Evolutionary conservation across 2,888 invertebrate genomes (phyloP).

Genomic region (Chrysolina oricalcia): DNA sequence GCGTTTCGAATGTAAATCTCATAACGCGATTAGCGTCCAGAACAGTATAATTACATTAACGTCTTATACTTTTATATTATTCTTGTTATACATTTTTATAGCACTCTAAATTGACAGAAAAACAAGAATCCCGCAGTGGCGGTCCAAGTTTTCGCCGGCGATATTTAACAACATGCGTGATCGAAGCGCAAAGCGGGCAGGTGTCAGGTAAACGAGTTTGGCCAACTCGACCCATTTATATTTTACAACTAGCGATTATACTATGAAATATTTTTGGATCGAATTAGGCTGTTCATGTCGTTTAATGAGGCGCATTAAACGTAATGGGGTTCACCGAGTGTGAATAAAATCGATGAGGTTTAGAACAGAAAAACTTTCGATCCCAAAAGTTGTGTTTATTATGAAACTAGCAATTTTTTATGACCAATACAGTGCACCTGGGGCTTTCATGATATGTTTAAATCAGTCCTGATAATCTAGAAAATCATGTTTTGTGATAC

Average conservation of each 20-base stretch:
- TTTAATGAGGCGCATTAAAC: neutral
- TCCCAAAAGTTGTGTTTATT: too few relatives aligned
- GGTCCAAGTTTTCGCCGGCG: constrained; percentile 58
- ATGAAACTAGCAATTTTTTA: too few relatives aligned
- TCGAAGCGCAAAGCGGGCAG: constrained; percentile 60
- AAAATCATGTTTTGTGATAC: too few relatives aligned
- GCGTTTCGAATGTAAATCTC: constrained; percentile 48
- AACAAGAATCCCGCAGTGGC: constrained; percentile 67
- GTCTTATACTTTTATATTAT: constrained; percentile 61
- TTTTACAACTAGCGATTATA: neutral
- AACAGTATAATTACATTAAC: constrained; percentile 63
- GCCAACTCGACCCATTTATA: constrained; percentile 38
- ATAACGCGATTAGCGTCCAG: constrained; percentile 52
- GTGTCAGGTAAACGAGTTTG: constrained; percentile 64
- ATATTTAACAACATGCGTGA: constrained; percentile 65
- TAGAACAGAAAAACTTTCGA: too few relatives aligned
- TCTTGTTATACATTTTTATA: constrained; percentile 66
- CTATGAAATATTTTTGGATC: neutral
- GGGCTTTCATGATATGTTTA: too few relatives aligned
- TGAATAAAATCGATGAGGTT: too few relatives aligned
- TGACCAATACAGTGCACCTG: too few relatives aligned
- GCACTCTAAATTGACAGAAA: constrained; percentile 68
- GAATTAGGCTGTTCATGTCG: neutral
- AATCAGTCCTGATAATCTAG: too few relatives aligned
- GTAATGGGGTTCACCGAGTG: too few relatives aligned